Conservation (phyloP, 1,140 invertebrate genomes). For the Polypedilum vanderplanki region DNA sequence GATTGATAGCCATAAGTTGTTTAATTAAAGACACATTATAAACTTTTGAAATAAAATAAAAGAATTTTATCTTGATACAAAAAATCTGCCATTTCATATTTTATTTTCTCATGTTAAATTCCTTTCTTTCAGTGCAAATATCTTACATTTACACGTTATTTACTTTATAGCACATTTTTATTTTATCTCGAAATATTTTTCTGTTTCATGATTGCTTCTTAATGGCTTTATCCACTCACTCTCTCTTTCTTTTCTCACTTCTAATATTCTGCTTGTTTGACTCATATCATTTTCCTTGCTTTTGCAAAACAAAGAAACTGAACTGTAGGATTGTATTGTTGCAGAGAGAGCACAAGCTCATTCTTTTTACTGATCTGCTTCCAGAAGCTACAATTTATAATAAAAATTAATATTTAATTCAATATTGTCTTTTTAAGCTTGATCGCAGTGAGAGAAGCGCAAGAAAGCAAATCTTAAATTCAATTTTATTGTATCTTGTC, state of each 20-base stretch:
- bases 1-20: not conserved
- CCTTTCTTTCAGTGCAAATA: not conserved
- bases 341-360: not conserved
- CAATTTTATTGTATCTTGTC: slow-evolving; percentile 27
- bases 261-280: not conserved
- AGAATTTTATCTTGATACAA: too few species aligned
- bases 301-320: not conserved
- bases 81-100: too few species aligned
- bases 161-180: slow-evolving; percentile 14
- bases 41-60: too few species aligned
- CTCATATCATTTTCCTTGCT: not conserved
- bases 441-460: not conserved
- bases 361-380: not conserved
- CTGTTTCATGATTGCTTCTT: not conserved
- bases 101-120: too few species aligned
- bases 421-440: slow-evolving; percentile 22
- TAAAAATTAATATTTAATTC: slow-evolving; percentile 28
- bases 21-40: not conserved
- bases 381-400: not conserved
- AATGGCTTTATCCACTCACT: not conserved
- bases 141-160: slow-evolving; percentile 10
- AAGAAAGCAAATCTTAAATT: slow-evolving; percentile 20
- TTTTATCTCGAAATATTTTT: not conserved
- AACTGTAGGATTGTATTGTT: slow-evolving; percentile 8
- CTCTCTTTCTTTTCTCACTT: not conserved